Conservation (phyloP, 2,113 vertebrate species). For the Prionailurus viverrinus region DNA sequence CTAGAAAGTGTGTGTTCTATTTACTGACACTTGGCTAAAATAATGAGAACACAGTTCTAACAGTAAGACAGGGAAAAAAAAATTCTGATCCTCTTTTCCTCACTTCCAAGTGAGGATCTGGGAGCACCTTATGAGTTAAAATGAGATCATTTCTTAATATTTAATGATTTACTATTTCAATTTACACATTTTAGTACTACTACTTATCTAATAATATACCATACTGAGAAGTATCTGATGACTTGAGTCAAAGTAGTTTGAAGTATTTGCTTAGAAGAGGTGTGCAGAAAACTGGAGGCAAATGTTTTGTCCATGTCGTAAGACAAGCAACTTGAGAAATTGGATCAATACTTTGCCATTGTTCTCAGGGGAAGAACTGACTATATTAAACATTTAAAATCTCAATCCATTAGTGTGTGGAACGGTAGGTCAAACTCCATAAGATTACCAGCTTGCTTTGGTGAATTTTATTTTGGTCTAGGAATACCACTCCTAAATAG, state of each 20-base stretch:
- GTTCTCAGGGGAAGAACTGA: neutral
- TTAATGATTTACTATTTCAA: neutral
- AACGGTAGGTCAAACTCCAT: neutral
- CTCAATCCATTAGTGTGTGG: neutral
- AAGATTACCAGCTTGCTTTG: neutral
- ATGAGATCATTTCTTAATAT: neutral
- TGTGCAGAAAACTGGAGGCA: neutral
- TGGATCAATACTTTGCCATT: neutral
- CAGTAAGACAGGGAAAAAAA: neutral
- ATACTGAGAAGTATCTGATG: neutral
- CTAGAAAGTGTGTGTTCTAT: neutral
- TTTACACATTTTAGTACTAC: neutral
- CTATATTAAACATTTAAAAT: neutral
- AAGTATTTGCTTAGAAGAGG: neutral
- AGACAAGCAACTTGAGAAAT: conserved; percentile 58
- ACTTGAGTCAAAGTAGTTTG: neutral
- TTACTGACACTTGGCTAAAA: conserved; percentile 50
- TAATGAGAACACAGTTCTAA: conserved; percentile 24
- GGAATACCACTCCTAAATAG: neutral
- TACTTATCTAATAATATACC: neutral
- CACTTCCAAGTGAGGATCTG: neutral
- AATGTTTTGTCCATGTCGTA: neutral
- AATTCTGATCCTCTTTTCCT: neutral
- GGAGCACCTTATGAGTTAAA: neutral
- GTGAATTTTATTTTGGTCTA: neutral